These are phyloP conservation scores for Cataglyphis albicans DNA, from an alignment of 2,888 invertebrate genomes.

Conservation along the genomic window DNA sequence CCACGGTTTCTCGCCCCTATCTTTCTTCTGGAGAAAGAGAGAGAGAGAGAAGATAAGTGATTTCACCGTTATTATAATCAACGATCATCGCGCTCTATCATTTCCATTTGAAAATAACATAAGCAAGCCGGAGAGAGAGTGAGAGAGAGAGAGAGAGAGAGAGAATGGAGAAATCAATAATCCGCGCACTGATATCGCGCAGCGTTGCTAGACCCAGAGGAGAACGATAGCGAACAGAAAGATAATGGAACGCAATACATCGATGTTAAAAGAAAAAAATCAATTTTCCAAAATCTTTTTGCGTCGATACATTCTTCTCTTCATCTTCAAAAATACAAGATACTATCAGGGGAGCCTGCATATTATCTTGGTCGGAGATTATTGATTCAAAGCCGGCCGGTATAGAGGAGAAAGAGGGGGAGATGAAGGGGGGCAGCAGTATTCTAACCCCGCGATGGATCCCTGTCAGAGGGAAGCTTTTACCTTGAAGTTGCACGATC, in stretches of 20 bases:
- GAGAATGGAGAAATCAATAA: slow-evolving; percentile 83
- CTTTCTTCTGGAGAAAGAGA: background rate
- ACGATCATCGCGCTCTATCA: slow-evolving; percentile 37
- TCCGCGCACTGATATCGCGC: slow-evolving; percentile 81
- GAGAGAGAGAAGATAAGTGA: background rate
- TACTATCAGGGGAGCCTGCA: slow-evolving; percentile 65
- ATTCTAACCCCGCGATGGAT: slow-evolving; percentile 51
- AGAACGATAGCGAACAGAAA: slow-evolving; percentile 40
- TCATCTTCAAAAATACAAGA: slow-evolving; percentile 56
- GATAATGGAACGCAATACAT: slow-evolving; percentile 41
- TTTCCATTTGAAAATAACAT: slow-evolving; percentile 70
- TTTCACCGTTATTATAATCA: slow-evolving; percentile 31
- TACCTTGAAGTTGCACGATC: slow-evolving; percentile 64
- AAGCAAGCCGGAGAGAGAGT: slow-evolving; percentile 54
- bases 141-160: slow-evolving; percentile 59
- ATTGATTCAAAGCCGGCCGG: slow-evolving; percentile 76
- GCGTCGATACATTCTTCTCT: slow-evolving; percentile 55
- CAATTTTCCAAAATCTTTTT: slow-evolving; percentile 48
- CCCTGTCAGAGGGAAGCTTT: slow-evolving; percentile 23
- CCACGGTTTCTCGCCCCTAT: background rate
- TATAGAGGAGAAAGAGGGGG: slow-evolving; percentile 42
- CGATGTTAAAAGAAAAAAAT: slow-evolving; percentile 47
- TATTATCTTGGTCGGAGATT: slow-evolving; percentile 76
- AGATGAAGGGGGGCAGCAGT: slow-evolving; percentile 43
- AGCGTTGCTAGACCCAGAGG: slow-evolving; percentile 56